These are phyloP conservation scores for Odontocolon sp. DNA, from an alignment of 2,888 invertebrate genomes.

Conservation along the genomic window DNA sequence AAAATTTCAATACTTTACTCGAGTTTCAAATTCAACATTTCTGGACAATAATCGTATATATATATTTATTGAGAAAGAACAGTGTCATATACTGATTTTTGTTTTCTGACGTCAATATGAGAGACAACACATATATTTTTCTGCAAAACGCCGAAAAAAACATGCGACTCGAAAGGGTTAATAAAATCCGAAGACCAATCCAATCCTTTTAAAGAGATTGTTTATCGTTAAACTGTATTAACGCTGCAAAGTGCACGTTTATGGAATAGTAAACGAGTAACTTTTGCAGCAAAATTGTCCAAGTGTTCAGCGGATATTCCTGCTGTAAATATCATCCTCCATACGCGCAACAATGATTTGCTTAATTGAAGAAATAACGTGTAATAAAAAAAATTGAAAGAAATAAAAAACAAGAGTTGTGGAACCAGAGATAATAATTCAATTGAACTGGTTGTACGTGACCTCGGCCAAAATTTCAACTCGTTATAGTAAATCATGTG, in stretches of 20 bases:
- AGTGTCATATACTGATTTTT: too few species aligned
- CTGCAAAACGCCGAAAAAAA: too few species aligned
- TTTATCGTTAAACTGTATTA: background rate
- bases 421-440: background rate
- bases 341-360: background rate
- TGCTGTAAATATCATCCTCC: conserved; percentile 9
- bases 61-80: too few species aligned
- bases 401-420: background rate
- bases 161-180: background rate
- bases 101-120: too few species aligned
- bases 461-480: background rate
- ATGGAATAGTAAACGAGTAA: conserved; percentile 54
- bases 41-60: too few species aligned
- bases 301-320: background rate
- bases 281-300: conserved; percentile 38
- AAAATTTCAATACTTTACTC: too few species aligned
- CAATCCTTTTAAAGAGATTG: background rate
- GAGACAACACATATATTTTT: too few species aligned
- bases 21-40: too few species aligned
- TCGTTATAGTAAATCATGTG: background rate
- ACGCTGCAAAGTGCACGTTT: conserved; percentile 53
- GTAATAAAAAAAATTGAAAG: too few species aligned
- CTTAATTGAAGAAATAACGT: conserved; percentile 2
- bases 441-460: background rate
- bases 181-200: background rate